These are phyloP conservation scores for Orchesella flavescens DNA, from an alignment of 2,888 invertebrate genomes.

Conservation along the genomic window DNA sequence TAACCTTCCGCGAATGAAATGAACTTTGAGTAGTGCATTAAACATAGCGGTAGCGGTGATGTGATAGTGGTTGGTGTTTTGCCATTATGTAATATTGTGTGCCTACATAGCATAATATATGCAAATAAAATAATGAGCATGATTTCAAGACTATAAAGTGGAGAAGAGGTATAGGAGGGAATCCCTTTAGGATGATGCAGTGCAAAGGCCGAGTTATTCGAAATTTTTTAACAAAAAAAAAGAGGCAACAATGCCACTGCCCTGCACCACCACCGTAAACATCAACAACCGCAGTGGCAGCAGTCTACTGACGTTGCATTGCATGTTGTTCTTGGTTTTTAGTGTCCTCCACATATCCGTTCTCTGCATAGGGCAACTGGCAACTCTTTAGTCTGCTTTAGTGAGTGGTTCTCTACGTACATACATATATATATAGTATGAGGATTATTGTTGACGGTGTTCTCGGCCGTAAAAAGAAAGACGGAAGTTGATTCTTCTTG, in stretches of 20 bases:
- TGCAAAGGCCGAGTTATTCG: constrained; percentile 41
- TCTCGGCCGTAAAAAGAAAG: constrained; percentile 47
- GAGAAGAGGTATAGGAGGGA: background rate
- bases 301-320: constrained; percentile 36
- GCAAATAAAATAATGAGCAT: constrained; percentile 21
- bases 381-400: no score
- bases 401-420: no score
- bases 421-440: no score
- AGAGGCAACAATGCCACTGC: constrained; percentile 3
- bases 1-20: constrained; percentile 25
- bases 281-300: constrained; percentile 28
- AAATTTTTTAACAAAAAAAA: constrained; percentile 27
- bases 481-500: constrained; percentile 47
- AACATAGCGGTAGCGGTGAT: constrained; percentile 34
- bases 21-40: background rate
- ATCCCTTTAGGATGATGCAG: background rate
- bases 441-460: background rate
- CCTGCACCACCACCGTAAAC: constrained; percentile 23
- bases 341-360: constrained; percentile 23
- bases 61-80: no score
- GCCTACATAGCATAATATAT: background rate
- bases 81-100: background rate
- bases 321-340: background rate
- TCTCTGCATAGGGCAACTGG: background rate
- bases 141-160: constrained; percentile 17